These are phyloP conservation scores for Poeciliopsis paucimaculata DNA, from an alignment of 2,797 vertebrate genomes.

Conservation along the genomic window DNA sequence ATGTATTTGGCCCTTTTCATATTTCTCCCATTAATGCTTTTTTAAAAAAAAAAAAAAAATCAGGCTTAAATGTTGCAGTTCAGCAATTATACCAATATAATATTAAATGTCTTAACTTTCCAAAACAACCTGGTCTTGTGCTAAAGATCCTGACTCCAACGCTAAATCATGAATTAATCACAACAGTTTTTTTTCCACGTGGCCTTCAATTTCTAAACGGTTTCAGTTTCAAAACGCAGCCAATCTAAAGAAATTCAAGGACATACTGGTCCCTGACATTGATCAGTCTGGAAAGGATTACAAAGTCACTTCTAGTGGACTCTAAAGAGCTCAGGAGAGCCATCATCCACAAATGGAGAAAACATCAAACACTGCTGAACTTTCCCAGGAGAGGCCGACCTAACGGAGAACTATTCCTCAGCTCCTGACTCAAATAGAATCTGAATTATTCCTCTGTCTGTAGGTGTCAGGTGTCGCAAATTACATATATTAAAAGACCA, in stretches of 20 bases:
- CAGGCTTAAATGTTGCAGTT: not conserved
- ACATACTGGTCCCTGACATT: not conserved
- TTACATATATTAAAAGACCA: not conserved
- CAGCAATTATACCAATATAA: not conserved
- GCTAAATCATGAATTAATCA: not conserved
- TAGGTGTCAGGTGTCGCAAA: not conserved
- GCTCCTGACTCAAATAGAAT: not conserved
- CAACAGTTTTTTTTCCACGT: not conserved
- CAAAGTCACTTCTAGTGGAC: not conserved
- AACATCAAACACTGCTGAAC: not conserved
- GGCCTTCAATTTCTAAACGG: not conserved
- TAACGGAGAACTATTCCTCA: not conserved
- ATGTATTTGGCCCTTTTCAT: not conserved
- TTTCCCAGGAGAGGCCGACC: not conserved
- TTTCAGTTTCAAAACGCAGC: not conserved
- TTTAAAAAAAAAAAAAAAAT: no score
- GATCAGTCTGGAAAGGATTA: not conserved
- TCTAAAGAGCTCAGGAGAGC: not conserved
- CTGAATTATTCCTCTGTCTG: not conserved
- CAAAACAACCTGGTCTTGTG: not conserved
- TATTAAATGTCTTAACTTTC: not conserved
- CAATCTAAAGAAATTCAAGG: not conserved
- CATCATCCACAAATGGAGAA: not conserved
- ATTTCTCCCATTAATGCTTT: not conserved
- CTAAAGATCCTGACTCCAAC: not conserved